Conservation (phyloP, 2,113 vertebrate genomes). For the Cynocephalus volans region DNA sequence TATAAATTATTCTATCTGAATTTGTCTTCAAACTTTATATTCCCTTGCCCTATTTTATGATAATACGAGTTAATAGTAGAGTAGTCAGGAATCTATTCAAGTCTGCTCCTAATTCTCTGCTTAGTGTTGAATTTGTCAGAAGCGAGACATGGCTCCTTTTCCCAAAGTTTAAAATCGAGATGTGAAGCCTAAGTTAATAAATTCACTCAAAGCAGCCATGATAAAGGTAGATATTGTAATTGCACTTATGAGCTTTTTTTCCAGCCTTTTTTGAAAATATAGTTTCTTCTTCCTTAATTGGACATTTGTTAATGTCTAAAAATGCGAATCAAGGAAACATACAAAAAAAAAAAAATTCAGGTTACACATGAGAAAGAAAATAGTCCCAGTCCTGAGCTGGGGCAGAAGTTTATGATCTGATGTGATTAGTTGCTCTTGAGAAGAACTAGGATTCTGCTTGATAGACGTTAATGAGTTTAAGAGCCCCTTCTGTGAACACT, state of each 20-base stretch:
- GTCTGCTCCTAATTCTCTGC: neutral
- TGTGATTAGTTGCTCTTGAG: neutral
- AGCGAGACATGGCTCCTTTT: neutral
- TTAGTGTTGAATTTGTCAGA: neutral
- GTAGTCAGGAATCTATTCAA: neutral
- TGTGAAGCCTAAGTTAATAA: neutral
- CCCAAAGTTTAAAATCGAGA: conserved; percentile 19
- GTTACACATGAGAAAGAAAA: neutral
- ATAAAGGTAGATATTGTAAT: neutral
- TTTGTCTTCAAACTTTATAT: neutral
- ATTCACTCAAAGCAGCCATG: neutral
- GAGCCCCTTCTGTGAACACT: neutral
- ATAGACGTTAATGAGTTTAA: neutral
- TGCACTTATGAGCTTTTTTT: neutral
- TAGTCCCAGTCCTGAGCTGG: neutral
- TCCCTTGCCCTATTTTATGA: neutral
- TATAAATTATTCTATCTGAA: neutral
- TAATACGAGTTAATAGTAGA: neutral
- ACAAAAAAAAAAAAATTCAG: neutral
- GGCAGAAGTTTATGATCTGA: neutral
- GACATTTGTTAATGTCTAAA: neutral
- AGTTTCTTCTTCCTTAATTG: neutral
- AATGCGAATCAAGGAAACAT: neutral
- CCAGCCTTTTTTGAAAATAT: neutral
- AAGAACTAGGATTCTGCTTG: neutral